Conservation (phyloP, 2,797 vertebrate genomes). For the Coreius guichenoti region DNA sequence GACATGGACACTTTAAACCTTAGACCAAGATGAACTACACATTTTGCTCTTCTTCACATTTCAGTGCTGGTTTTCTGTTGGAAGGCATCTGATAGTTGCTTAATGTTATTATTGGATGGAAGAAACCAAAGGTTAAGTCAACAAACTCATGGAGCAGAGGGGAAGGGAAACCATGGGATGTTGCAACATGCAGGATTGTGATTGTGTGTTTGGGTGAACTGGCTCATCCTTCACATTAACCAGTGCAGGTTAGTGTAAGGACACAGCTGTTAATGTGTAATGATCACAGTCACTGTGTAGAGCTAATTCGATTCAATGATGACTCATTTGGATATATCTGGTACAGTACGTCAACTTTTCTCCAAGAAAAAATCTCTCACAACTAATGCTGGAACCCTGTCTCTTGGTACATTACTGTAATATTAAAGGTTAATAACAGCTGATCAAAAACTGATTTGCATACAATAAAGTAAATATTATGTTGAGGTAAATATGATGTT, state of each 20-base stretch:
- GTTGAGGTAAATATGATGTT: too few relatives aligned
- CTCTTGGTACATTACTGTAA: too few relatives aligned
- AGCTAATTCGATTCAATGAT: neutral
- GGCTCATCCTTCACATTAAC: neutral
- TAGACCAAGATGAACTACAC: neutral
- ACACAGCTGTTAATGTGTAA: conserved; percentile 4
- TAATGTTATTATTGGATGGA: conserved; percentile 35
- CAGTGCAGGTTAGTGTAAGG: conserved; percentile 11
- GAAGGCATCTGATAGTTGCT: conserved; percentile 23
- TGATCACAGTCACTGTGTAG: neutral
- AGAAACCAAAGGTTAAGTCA: conserved; percentile 42
- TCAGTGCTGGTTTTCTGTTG: neutral
- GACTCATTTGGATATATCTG: neutral
- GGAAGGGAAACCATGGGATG: neutral
- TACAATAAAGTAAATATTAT: too few relatives aligned
- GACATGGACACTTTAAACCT: neutral
- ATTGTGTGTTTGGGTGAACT: neutral
- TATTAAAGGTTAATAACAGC: too few relatives aligned
- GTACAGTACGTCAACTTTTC: neutral
- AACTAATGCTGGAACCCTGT: neutral
- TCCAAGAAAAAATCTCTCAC: neutral
- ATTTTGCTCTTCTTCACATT: conserved; percentile 6
- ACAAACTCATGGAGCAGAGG: conserved; percentile 10
- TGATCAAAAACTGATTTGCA: too few relatives aligned
- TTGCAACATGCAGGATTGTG: conserved; percentile 14